These are phyloP conservation scores for Chironex yamaguchii DNA, from an alignment of 30 jellyfish, hydroid and myxozoan genomes.

Conservation along the genomic window DNA sequence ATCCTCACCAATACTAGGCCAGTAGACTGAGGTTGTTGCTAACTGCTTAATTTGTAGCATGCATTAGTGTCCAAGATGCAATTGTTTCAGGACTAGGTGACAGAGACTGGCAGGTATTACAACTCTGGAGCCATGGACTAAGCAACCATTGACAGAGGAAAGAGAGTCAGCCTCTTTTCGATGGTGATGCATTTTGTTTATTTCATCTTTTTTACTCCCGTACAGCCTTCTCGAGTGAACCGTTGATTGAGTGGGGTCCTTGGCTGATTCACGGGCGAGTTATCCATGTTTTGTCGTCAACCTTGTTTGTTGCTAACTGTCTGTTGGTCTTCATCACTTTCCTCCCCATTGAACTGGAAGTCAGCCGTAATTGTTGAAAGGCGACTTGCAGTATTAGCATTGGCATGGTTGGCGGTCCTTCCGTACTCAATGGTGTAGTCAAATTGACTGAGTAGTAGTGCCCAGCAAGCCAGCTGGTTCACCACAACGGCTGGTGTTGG, in stretches of 20 bases:
- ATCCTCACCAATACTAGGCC: too few relatives aligned
- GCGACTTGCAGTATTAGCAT: constrained; percentile 23
- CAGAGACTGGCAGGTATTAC: constrained; percentile 10
- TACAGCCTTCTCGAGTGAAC: too few relatives aligned
- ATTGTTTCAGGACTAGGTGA: constrained; percentile 1
- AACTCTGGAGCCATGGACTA: constrained; percentile 16
- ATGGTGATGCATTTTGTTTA: background rate
- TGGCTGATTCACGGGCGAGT: too few relatives aligned
- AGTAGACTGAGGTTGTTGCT: too few relatives aligned
- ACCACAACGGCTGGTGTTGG: constrained; percentile 58
- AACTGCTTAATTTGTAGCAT: too few relatives aligned
- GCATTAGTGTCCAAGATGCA: too few relatives aligned
- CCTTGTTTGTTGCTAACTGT: constrained; percentile 32
- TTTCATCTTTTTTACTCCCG: background rate
- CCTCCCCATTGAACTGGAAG: too few relatives aligned
- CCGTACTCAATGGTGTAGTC: constrained; percentile 3
- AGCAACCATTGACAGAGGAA: constrained; percentile 4
- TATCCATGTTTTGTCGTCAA: too few relatives aligned
- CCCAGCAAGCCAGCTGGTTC: constrained; percentile 64
- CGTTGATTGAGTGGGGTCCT: too few relatives aligned
- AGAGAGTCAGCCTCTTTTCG: background rate
- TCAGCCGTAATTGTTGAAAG: constrained; percentile 11
- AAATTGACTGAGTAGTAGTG: constrained; percentile 12
- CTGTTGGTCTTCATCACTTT: too few relatives aligned
- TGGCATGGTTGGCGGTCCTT: background rate